phyloP scores from a whole-genome alignment of 2,888 invertebrate species.

The Schizaphis graminum region DNA sequence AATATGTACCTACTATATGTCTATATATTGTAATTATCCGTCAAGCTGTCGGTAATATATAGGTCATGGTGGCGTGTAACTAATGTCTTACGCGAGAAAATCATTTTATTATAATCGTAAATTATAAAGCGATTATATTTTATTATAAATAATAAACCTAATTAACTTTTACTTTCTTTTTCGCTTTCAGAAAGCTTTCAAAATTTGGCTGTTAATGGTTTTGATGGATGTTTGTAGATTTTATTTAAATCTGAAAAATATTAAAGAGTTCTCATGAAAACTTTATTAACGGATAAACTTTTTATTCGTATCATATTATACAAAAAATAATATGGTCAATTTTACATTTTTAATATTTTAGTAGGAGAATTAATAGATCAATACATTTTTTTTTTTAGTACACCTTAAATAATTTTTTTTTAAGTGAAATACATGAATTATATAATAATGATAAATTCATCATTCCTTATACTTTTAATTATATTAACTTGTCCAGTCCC shows the following conservation, averaged over 20 bases:
- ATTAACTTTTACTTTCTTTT: not conserved
- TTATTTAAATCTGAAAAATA: not conserved
- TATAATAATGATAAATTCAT: not conserved
- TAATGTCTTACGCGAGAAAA: not conserved
- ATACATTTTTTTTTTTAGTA: not conserved
- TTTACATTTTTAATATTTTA: not conserved
- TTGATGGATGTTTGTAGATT: not conserved
- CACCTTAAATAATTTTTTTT: not conserved
- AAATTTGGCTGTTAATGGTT: not conserved
- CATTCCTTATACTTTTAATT: not conserved
- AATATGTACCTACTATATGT: not conserved
- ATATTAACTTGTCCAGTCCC: not conserved
- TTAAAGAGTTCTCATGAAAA: not conserved
- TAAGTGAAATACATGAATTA: not conserved
- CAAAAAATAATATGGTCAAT: not conserved
- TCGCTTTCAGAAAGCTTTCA: not conserved
- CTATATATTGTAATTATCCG: slow-evolving; percentile 4
- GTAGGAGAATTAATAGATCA: not conserved
- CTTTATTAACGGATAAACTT: not conserved
- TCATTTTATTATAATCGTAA: not conserved
- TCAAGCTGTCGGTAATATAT: not conserved
- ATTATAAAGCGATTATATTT: no score
- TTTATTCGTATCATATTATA: not conserved
- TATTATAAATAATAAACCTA: no score
- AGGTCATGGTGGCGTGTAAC: not conserved